Evolutionary conservation across 2,113 vertebrate species (phyloP).

Genomic region (Coptodon rendalli): DNA sequence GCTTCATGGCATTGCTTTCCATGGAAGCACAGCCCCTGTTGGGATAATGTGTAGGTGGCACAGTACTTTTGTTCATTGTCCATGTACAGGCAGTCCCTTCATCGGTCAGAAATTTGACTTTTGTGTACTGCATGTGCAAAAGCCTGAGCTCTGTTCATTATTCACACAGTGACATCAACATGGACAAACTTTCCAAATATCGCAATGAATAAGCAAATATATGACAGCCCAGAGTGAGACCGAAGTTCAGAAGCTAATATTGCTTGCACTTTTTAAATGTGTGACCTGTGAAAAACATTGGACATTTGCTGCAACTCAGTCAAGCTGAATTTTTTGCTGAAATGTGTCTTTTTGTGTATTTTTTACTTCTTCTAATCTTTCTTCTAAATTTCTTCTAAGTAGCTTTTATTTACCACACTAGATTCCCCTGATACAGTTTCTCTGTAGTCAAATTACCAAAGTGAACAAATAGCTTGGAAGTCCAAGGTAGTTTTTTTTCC

Average conservation of each 20-base stretch:
- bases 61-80: neutral
- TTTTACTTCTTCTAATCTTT: neutral
- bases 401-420: neutral
- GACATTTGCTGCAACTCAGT: neutral
- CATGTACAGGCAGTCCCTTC: neutral
- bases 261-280: neutral
- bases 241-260: rapidly evolving
- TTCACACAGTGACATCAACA: neutral
- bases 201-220: neutral
- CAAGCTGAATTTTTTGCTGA: neutral
- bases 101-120: neutral
- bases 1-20: neutral
- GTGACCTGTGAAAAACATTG: neutral
- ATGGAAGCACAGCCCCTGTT: neutral
- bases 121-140: neutral
- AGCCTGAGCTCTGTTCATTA: neutral
- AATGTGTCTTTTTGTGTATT: neutral
- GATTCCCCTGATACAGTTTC: neutral
- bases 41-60: neutral
- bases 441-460: neutral
- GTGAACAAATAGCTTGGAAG: neutral
- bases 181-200: neutral
- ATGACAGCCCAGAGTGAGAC: neutral
- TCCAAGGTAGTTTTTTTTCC: neutral
- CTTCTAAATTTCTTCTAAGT: neutral